These are phyloP conservation scores for Schrankia costaestrigalis DNA, from an alignment of 2,888 invertebrate genomes.

Conservation along the genomic window DNA sequence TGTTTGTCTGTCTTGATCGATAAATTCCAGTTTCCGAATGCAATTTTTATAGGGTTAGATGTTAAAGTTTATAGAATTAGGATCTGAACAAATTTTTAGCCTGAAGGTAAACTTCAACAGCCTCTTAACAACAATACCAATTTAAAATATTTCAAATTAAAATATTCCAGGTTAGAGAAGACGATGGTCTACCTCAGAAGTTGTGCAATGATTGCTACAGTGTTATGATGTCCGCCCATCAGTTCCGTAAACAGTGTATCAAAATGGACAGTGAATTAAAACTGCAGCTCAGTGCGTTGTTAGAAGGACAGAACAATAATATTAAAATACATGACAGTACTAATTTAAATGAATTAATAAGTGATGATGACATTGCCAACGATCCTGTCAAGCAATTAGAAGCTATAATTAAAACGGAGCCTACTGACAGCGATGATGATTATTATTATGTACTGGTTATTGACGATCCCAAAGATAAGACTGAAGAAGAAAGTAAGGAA, in stretches of 20 bases:
- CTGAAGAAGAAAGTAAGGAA: conserved; percentile 11
- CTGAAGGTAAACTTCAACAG: too few species aligned
- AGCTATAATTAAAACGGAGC: conserved; percentile 64
- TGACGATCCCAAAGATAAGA: conserved; percentile 55
- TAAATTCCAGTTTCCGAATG: too few species aligned
- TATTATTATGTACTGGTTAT: conserved; percentile 73
- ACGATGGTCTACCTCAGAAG: conserved; percentile 68
- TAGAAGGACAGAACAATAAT: conserved; percentile 31
- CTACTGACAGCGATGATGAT: conserved; percentile 70
- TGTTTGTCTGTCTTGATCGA: too few species aligned
- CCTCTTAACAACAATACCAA: too few species aligned
- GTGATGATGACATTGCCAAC: conserved; percentile 52
- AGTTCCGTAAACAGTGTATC: conserved; percentile 69
- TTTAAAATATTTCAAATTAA: too few species aligned
- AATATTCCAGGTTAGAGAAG: conserved; percentile 58
- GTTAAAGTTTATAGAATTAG: too few species aligned
- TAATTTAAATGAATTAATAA: conserved; percentile 2
- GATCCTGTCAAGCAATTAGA: conserved; percentile 66
- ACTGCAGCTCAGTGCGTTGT: conserved; percentile 49
- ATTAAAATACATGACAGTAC: conserved; percentile 7
- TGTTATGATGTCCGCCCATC: conserved; percentile 61
- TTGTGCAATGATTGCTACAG: conserved; percentile 63
- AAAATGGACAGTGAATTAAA: conserved; percentile 70
- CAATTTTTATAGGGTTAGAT: too few species aligned
- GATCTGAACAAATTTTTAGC: too few species aligned